Base-by-base conservation (phyloP, 2,888 invertebrate species). In the Augiades crinisus region DNA sequence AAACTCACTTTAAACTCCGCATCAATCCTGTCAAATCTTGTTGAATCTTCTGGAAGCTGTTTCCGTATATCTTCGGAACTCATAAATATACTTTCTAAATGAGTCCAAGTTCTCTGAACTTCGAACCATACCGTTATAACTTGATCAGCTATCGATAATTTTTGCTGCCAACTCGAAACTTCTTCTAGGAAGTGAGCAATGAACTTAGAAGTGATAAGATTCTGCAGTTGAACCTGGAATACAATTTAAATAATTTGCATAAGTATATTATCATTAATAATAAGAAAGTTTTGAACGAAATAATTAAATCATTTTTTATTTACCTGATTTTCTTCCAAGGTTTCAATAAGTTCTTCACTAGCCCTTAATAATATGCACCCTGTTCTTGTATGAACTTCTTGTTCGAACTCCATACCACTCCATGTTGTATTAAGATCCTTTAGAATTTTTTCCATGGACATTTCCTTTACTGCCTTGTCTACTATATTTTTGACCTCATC, bases 401-500 rank as follows among this genome's bases (percentile, higher is more conserved):
- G 94, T 67, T 96, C 95, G 72, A 98, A 98, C 81, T 97, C 96
- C 96, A 98, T 96, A 1, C 93, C 92, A 36, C 96, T 95, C 97
- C 99, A 99, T 0, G 97, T 98, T 3, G 93, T 92, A 69, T 98
- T 94, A 53, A 99, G 83, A 69, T 99, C 98, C 61, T 96, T 93
- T 43, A 99, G 90, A 49, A 95, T 95, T 78, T 98, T 98, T 81
- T 99, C 99, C 98, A 99, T 99, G 1, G 97, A 96, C 96, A 98
- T 98, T 90, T 99, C 99, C 84, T 99, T 99, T 0, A 98, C 98
- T 0, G 99, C 98, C 87, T 98, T 98, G 78, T 99, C 99, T 5
- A 99, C 99, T 66, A 99, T 98, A 77, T 97, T 97, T 72, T 98
- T 96, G 0, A 98, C 98, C 80, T 99, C 98, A 77, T 99, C 99